Evolutionary conservation across 2,797 vertebrate species (phyloP), one percentile per base, ranked within the genome.

Genomic region (Helarctos malayanus): DNA sequence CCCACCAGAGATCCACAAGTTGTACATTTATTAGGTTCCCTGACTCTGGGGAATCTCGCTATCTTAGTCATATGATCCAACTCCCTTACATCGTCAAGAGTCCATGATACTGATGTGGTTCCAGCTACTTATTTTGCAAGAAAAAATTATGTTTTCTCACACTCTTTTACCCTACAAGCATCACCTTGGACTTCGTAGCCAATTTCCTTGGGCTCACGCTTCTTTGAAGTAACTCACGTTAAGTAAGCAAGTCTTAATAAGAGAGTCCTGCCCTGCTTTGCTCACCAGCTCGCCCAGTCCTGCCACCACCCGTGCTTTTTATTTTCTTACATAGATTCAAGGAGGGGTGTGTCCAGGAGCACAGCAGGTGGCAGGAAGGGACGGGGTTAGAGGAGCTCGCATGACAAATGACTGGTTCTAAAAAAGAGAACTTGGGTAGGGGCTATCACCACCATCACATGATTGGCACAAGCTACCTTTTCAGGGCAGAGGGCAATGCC

Each of bases 71-170:
- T 27, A 38, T 9, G 9, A 57, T 52, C 35, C 75, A 41, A 76
- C 18, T 80, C 52, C 86, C 15, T 56, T 57, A 41, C 69, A 18
- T 83, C 57, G 57, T 87, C 73, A 76, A 35, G 56, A 95, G 69
- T 75, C 78, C 59, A 13, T 52, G 78, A 47, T 38, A 84, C 68
- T 57, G 61, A 92, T 41, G 68, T 49, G n/a, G 63, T 73, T 87
- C 54, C 76, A 84, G 63, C 45, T 61, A 83, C 41, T 75, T 83
- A 21, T 78, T 95, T 94, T 94, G 25, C 78, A 91, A 96, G 85
- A 92, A 85, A 88, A 61, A 59, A 93, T 78, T 85, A 69, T 59
- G 71, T 81, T 86, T 97, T 91, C 93, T 76, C 73, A 78, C 8
- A 81, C 23, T 84, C 57, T 54, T 78, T 93, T 93, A 63, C 56